Evolutionary conservation across 2,113 vertebrate genomes (phyloP).

Genomic region (Egretta garzetta): DNA sequence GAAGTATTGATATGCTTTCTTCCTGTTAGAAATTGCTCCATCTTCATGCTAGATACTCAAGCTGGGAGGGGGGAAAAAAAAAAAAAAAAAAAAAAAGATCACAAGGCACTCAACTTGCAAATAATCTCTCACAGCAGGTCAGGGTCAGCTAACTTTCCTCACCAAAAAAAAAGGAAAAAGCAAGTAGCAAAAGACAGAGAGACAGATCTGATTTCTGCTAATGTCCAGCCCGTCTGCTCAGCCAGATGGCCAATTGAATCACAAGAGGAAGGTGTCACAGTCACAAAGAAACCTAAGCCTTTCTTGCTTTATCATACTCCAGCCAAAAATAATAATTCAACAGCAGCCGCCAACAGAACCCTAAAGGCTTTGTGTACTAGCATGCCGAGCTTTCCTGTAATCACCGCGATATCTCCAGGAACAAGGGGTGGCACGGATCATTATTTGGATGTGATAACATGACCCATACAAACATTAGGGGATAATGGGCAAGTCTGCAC

Average conservation of each 20-base stretch:
- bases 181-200: background rate
- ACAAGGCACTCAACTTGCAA: background rate
- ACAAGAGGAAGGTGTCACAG: constrained; percentile 22
- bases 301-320: background rate
- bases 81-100: background rate
- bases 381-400: constrained; percentile 5
- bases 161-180: background rate
- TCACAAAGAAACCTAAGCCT: background rate
- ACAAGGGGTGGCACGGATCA: constrained; percentile 2
- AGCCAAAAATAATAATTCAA: constrained; percentile 29
- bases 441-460: constrained; percentile 63
- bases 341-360: background rate
- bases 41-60: background rate
- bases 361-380: background rate
- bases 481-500: constrained; percentile 62
- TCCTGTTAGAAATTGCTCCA: background rate
- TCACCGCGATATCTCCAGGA: constrained; percentile 32
- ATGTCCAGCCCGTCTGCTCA: background rate
- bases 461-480: constrained; percentile 58
- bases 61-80: background rate
- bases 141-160: background rate
- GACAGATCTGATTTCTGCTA: constrained; percentile 2
- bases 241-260: constrained; percentile 31
- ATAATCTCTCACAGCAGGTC: background rate
- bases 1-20: background rate